A percentile compares a stretch with the other conserved stretches of the same genome.
Conservation (phyloP, 1,140 invertebrate species). For the Ooceraea biroi region DNA sequence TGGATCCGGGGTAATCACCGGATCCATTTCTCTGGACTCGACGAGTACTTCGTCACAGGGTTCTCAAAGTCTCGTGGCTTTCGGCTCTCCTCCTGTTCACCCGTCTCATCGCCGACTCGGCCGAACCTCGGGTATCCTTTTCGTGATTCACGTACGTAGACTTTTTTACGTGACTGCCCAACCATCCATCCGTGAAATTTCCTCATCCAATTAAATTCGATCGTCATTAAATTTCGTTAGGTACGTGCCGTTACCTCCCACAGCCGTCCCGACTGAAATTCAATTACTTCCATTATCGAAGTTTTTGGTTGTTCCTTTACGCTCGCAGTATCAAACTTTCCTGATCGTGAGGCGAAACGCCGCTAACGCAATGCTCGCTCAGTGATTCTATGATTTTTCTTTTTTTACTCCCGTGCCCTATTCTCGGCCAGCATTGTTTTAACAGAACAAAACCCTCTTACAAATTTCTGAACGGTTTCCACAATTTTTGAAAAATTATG, state of each 20-base stretch:
- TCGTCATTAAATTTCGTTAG: conserved; percentile 64
- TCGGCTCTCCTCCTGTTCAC: conserved; percentile 15
- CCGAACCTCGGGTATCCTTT: conserved; percentile 17
- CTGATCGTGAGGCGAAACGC: conserved; percentile 46
- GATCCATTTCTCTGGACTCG: conserved; percentile 64
- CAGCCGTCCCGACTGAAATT: conserved; percentile 52
- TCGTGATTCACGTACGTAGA: conserved; percentile 57
- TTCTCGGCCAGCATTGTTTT: background rate
- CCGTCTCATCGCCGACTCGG: background rate
- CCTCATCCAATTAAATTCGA: conserved; percentile 63
- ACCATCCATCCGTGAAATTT: conserved; percentile 62
- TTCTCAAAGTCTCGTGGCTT: conserved; percentile 59
- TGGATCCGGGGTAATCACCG: conserved; percentile 60
- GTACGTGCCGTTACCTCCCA: conserved; percentile 57
- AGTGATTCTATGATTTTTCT: conserved; percentile 33
- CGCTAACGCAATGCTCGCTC: conserved; percentile 36
- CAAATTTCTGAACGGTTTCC: conserved; percentile 21
- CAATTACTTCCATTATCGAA: conserved; percentile 64
- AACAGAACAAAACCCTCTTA: background rate
- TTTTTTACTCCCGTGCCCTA: background rate
- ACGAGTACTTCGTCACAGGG: conserved; percentile 61
- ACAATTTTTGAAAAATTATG: background rate
- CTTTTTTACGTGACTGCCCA: conserved; percentile 61
- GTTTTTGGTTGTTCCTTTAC: conserved; percentile 60
- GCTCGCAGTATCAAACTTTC: conserved; percentile 56